Evolutionary conservation across 1,140 invertebrate species (phyloP), one percentile per base, ranked within the genome.

Genomic region (Eriosoma lanigerum): DNA sequence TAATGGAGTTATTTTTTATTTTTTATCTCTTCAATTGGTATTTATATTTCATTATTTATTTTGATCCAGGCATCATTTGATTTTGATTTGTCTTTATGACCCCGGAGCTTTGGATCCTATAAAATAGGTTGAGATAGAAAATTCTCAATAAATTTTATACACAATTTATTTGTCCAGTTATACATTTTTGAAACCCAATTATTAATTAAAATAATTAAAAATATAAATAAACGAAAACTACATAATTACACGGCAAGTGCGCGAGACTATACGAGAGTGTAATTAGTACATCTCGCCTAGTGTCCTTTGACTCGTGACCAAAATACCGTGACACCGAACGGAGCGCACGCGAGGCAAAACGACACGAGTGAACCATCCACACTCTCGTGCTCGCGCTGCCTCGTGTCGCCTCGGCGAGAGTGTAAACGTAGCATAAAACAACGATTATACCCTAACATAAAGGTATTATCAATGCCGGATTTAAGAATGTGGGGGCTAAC

Each of bases 301-400:
- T 70, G 66, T 60, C 26, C 26, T 60, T 70, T 70, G 44, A 70
- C 66, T 70, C 44, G 44, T 4, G 46, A 46, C n/a, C 21, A 70
- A 70, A 72, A 52, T 17, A 72, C n/a, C 21, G 21, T n/a, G n/a
- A 52, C 44, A 1, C 68, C 0, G 46, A 50, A 1, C 5, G 44
- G 68, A 72, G 68, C 46, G 24, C 58, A 13, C 15, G 19, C 58
- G 46, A 50, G 38, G 21, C 46, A 15, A 50, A 24, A 29, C 21
- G 44, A 70, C 68, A 50, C 68, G 46, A 72, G 46, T 26, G 44
- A n/a, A 48, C 21, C 44, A 8, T 48, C 19, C 48, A 46, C 66
- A 72, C 68, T 52, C n/a, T n/a, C n/a, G n/a, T n/a, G n/a, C n/a
- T n/a, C n/a, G n/a, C n/a, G n/a, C n/a, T n/a, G n/a, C n/a, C 68